phyloP scores from a whole-genome alignment of 2,797 vertebrate genomes.

The Pseudocheirus occidentalis region DNA sequence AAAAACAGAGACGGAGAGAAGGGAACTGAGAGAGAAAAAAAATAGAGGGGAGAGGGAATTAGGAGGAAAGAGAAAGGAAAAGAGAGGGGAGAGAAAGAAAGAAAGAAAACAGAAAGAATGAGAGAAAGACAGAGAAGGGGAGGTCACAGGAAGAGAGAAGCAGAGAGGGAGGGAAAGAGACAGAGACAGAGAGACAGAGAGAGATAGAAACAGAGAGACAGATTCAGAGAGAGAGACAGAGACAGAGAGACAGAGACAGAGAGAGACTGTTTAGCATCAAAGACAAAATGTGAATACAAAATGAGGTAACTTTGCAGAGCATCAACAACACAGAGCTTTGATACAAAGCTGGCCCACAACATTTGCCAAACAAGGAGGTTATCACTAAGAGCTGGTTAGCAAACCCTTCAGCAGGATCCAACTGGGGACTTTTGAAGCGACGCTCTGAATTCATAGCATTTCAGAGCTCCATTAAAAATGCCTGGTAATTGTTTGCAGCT shows the following conservation, averaged over 20 bases:
- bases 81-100: too few species aligned
- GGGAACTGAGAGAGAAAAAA: too few species aligned
- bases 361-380: background rate
- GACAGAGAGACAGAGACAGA: background rate
- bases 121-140: too few species aligned
- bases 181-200: too few species aligned
- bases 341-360: background rate
- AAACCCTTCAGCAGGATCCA: conserved; percentile 43
- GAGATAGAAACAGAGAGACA: background rate
- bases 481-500: conserved; percentile 84
- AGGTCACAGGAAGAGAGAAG: too few species aligned
- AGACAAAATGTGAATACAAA: background rate
- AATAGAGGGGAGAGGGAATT: too few species aligned
- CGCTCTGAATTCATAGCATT: conserved; percentile 75
- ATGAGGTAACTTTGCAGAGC: background rate
- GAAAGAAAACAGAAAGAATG: background rate
- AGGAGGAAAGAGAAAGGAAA: too few species aligned
- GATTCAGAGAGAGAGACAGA: background rate
- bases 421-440: conserved; percentile 58
- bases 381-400: background rate
- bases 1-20: too few species aligned
- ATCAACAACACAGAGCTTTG: conserved; percentile 33
- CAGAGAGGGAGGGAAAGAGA: rapidly evolving
- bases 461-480: conserved; percentile 72
- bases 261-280: background rate